Base-by-base conservation (phyloP, 1,140 invertebrate genomes). In the Drosophila malerkotliana region DNA sequence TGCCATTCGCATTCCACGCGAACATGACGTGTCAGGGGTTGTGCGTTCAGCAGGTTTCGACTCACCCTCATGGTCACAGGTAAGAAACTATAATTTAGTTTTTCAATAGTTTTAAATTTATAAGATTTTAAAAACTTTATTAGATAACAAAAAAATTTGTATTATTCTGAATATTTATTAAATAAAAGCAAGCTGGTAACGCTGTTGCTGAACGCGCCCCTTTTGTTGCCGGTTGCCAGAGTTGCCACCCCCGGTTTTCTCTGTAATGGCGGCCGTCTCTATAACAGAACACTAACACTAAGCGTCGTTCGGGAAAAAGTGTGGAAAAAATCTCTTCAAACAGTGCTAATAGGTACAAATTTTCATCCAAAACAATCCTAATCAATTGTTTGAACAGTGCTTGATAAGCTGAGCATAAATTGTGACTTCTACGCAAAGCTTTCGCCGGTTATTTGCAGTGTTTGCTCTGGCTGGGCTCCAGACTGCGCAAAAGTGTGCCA, bases 11-110 rank as follows among this genome's bases (percentile, higher is more conserved):
- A 24, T 24, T 10, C 14, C 7, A 48, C 79, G 82, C 52, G 39
- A 88, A 88, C 82, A 87, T 87, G 82, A 87, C 82, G 82, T 87
- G 82, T 87, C 82, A 87, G 61, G 26, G 61, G 34, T 66, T 56
- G 54, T 72, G 32, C 82, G 62, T 82, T 85, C 83, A 82, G 64
- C 66, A 72, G 10, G 12, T 4, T 37, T 37, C 4, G 4, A 10
- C 26, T 28, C 26, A 28, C 26, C 26, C 26, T 28, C 26, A 6
- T 28, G 3, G 12, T 37, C 34, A 37, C 34, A 12, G 32, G 32
- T 34, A 34, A 34, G 8, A 34, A 34, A 34, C 1, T 34, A 34
- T 34, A 34, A 34, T 37, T 37, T n/a, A 12, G 3, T 37, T 37
- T 9, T 10, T 10, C 3, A 0, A 10, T 0, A 6, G 9, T 10